Evolutionary conservation across 2,113 vertebrate species (phyloP), one percentile per base, ranked within the genome.

Genomic region (Hippoglossus stenolepis): DNA sequence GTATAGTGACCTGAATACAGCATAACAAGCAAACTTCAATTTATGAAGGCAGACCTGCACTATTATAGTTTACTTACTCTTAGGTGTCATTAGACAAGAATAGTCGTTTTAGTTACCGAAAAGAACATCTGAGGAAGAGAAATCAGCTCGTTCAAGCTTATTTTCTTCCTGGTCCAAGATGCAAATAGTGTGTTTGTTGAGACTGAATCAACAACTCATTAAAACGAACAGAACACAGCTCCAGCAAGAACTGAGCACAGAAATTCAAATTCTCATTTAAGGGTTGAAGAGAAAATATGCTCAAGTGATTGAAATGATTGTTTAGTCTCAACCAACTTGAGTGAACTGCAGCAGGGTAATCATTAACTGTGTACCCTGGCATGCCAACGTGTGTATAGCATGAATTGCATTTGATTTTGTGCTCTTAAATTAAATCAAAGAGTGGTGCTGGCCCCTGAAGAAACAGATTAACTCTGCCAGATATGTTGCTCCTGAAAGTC

Each of bases 391-490:
- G 73, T 82, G 76, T 71, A 76, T 61, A 72, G 69, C 63, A 40
- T 79, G 58, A 71, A 82, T 86, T 77, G 80, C n/a, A 72, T 74
- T 67, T 88, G 58, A 87, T 63, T 74, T 70, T 80, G 69, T 62
- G 77, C 75, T 73, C 8, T 70, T 75, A 60, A 73, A 78, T 84
- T 8, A 66, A 74, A 76, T 71, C 40, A 75, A 51, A 61, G 57
- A 58, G 57, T 23, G 71, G 10, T 45, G 56, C 31, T 70, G 59
- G 68, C 20, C 43, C 65, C 49, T 21, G 47, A 47, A 57, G 67
- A 76, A 31, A 31, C 28, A 31, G 28, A 28, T 31, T 31, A 31
- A 31, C 28, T 31, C 28, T 31, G 5, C 5, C 28, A 7, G 28
- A 7, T 31, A 31, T 31, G 28, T 31, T 31, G 28, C 28, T 31